phyloP scores from a whole-genome alignment of 2,888 invertebrate genomes.

The Neoitamus cyanurus region DNA sequence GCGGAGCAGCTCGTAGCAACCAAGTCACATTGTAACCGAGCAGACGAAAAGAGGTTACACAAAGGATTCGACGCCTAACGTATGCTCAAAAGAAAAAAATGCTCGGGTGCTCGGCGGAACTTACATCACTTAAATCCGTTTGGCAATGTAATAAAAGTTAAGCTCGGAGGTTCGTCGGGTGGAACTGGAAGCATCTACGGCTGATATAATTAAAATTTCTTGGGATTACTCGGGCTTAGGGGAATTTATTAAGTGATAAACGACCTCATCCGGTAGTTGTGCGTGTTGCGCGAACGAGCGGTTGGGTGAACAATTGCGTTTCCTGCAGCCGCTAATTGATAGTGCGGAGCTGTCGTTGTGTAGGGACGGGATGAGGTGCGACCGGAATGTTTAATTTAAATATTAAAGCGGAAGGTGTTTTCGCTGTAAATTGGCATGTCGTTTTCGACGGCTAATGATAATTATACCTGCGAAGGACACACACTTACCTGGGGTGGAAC shows the following conservation, averaged over 20 bases:
- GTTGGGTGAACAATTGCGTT: neutral
- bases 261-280: neutral
- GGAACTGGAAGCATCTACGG: neutral
- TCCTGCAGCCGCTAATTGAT: neutral
- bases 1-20: no score
- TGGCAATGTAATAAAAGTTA: no score
- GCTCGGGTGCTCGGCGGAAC: neutral
- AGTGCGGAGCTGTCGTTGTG: no score
- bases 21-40: no score
- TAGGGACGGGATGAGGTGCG: no score
- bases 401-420: no score
- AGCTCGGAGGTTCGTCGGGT: neutral
- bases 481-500: conserved; percentile 66
- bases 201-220: neutral
- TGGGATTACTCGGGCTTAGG: neutral
- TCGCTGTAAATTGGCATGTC: no score
- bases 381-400: no score
- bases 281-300: neutral
- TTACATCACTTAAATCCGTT: neutral
- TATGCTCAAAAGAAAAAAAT: neutral
- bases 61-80: neutral
- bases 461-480: neutral
- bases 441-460: no score
- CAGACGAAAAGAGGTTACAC: no score
- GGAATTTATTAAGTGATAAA: conserved; percentile 5